Base-by-base conservation (phyloP, 2,888 invertebrate species). In the Hydroisotoma schaefferi region DNA sequence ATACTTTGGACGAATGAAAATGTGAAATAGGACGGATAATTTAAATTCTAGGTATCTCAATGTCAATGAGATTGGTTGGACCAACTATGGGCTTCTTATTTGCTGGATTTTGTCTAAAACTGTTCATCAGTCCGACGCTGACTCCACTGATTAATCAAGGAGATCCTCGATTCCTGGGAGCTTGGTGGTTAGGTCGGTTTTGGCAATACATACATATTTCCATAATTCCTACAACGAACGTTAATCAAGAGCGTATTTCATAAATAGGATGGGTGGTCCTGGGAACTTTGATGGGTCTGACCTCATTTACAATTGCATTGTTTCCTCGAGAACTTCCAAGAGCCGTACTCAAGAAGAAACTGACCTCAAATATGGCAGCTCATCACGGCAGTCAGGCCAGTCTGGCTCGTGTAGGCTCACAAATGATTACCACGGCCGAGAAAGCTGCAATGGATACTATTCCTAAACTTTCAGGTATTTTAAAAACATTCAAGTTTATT, bases 141-240 rank as follows among this genome's bases (percentile, higher is more conserved):
- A 83, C 82, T 8, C 85, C 85, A 1, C 74, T 84, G 8, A 84
- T 85, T 29, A 79, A 79, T 47, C 78, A 78, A 47, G 79, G 80
- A 58, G 83, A 84, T 75, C 60, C 59, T 4, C 58, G 57, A 69
- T 87, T 87, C 87, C 75, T 84, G 40, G 87, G 87, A 22, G 87
- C 87, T 10, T 87, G 87, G 87, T 87, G 87, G 87, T 77, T 87
- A n/a, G 87, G 85, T 75, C 65, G 65, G 68, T 52, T 22, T 38
- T 33, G 33, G 33, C 8, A 33, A 33, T 33, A n/a, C n/a, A n/a
- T n/a, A n/a, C 15, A 37, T 15, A 37, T n/a, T n/a, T n/a, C n/a
- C n/a, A n/a, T n/a, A n/a, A n/a, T n/a, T n/a, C n/a, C n/a, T n/a
- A n/a, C n/a, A n/a, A n/a, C n/a, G n/a, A n/a, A n/a, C n/a, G n/a